A percentile compares a stretch with the other conserved stretches of the same genome.
Evolutionary conservation across 2,113 vertebrate species (phyloP).

Genomic region (Saimiri boliviensis): DNA sequence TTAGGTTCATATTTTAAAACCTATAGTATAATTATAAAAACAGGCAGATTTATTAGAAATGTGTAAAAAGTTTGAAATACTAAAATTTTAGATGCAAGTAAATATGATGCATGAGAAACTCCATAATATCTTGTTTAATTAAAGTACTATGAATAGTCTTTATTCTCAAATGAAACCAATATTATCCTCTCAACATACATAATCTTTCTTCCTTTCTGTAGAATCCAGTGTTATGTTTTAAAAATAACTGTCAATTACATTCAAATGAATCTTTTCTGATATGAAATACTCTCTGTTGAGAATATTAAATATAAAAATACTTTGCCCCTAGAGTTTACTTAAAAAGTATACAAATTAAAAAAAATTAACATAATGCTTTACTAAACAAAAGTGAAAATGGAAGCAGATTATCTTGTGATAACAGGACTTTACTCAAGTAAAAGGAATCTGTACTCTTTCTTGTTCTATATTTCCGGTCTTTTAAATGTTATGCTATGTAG

Average conservation of each 20-base stretch:
- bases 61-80: background rate
- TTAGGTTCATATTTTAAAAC: background rate
- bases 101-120: background rate
- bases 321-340: background rate
- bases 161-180: background rate
- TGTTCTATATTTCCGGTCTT: background rate
- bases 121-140: background rate
- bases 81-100: conserved; percentile 31
- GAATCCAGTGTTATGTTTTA: conserved; percentile 1
- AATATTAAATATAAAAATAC: conserved; percentile 50
- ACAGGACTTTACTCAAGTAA: background rate
- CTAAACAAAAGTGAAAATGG: background rate
- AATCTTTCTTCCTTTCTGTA: background rate
- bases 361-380: background rate
- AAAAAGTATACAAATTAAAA: background rate
- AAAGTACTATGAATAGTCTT: background rate
- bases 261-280: conserved; percentile 36
- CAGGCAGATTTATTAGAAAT: background rate
- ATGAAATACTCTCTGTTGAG: background rate
- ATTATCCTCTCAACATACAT: conserved; percentile 21
- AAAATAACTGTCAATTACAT: conserved; percentile 26
- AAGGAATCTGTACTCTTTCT: background rate
- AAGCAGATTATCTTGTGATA: background rate
- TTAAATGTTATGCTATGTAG: conserved; percentile 14
- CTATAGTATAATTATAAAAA: background rate